A percentile compares a stretch with the other conserved stretches of the same genome.
Evolutionary conservation across 2,888 invertebrate genomes (phyloP).

Genomic region (Cheilosia vulpina): DNA sequence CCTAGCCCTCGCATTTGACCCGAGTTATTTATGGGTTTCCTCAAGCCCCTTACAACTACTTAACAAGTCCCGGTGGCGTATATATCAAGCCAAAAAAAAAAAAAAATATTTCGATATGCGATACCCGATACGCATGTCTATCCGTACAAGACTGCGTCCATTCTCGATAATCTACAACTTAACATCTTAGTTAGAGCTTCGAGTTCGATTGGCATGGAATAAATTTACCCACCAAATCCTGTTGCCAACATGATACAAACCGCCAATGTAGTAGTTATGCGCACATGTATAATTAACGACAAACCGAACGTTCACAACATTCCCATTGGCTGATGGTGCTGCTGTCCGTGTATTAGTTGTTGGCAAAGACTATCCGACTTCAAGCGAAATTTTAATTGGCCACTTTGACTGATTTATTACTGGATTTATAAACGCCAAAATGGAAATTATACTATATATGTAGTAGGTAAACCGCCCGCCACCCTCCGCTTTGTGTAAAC

Average conservation of each 20-base stretch:
- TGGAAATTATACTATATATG: slow-evolving; percentile 47
- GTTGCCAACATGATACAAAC: slow-evolving; percentile 55
- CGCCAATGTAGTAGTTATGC: slow-evolving; percentile 8
- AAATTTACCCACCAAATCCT: slow-evolving; percentile 68
- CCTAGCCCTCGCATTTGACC: slow-evolving; percentile 62
- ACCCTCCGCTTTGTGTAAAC: slow-evolving; percentile 3
- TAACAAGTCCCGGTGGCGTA: slow-evolving; percentile 23
- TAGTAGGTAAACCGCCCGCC: too few relatives aligned
- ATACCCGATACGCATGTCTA: slow-evolving; percentile 68
- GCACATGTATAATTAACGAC: slow-evolving; percentile 57
- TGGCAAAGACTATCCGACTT: slow-evolving; percentile 34
- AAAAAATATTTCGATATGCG: slow-evolving; percentile 54
- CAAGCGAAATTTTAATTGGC: slow-evolving; percentile 75
- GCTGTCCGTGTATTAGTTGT: background rate
- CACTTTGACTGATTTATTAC: slow-evolving; percentile 75
- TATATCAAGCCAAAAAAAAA: slow-evolving; percentile 13
- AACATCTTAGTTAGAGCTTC: slow-evolving; percentile 67
- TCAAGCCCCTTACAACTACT: slow-evolving; percentile 40
- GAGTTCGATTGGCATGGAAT: slow-evolving; percentile 64
- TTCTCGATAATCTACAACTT: slow-evolving; percentile 70
- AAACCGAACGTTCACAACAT: slow-evolving; percentile 1
- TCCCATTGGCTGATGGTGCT: slow-evolving; percentile 39
- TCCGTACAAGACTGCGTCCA: slow-evolving; percentile 44
- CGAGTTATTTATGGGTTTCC: slow-evolving; percentile 54
- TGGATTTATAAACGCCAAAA: slow-evolving; percentile 72